phyloP scores from a whole-genome alignment of 2,888 invertebrate species.

The Lissonota sp. region DNA sequence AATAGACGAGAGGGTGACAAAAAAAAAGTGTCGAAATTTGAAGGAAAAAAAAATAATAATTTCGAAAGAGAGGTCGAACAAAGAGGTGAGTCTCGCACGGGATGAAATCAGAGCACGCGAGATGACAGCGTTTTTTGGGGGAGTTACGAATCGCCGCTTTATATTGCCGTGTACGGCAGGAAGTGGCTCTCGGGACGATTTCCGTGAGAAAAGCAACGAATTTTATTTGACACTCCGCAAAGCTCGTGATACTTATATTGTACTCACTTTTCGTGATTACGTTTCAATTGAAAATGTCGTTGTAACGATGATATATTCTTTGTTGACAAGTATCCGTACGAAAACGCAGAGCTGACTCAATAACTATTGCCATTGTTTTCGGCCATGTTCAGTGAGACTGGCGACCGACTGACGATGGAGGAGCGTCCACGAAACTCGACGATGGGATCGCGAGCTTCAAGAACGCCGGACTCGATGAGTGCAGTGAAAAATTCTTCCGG shows the following conservation, averaged over 20 bases:
- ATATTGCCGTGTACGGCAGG: constrained; percentile 63
- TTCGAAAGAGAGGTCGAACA: background rate
- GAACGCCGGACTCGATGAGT: constrained; percentile 46
- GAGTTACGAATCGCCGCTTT: constrained; percentile 67
- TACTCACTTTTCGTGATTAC: constrained; percentile 58
- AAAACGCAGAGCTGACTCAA: constrained; percentile 74
- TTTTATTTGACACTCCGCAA: constrained; percentile 32
- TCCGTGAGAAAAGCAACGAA: constrained; percentile 25
- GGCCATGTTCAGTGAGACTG: constrained; percentile 79
- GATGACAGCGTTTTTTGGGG: constrained; percentile 68
- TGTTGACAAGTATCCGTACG: constrained; percentile 75
- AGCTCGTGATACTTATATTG: constrained; percentile 1
- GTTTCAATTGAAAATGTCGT: constrained; percentile 44
- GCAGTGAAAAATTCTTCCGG: constrained; percentile 31
- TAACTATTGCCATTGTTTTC: constrained; percentile 78
- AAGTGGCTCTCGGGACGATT: constrained; percentile 53
- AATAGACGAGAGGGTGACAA: background rate
- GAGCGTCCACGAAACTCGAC: constrained; percentile 56
- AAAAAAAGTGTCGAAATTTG: background rate
- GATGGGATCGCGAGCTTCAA: constrained; percentile 28
- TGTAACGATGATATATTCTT: constrained; percentile 71
- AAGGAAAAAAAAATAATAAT: background rate
- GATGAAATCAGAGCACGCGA: constrained; percentile 27
- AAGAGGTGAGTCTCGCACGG: constrained; percentile 15
- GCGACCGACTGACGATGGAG: constrained; percentile 65